Evolutionary conservation across 2,797 vertebrate genomes (phyloP).

Genomic region (Glossophaga mutica): DNA sequence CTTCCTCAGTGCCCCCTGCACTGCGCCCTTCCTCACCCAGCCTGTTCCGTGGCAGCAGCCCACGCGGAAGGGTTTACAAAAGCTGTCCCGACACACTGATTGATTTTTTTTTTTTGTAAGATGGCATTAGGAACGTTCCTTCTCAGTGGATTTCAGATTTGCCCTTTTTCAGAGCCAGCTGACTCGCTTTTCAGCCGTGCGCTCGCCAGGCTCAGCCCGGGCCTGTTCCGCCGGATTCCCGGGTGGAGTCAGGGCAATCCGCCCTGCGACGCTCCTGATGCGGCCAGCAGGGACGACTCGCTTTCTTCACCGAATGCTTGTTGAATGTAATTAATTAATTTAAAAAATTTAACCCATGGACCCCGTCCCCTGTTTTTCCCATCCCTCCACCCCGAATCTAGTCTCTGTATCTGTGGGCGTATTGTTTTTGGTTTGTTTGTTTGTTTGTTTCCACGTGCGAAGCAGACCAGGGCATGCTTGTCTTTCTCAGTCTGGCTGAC

Average conservation of each 20-base stretch:
- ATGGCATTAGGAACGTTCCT: neutral
- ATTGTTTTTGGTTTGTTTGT: neutral
- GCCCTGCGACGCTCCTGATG: neutral
- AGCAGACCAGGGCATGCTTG: neutral
- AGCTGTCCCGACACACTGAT: neutral
- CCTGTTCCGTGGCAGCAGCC: neutral
- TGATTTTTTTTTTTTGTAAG: neutral
- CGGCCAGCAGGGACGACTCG: neutral
- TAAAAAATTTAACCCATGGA: neutral
- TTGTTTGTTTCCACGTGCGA: neutral
- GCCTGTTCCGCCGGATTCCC: neutral
- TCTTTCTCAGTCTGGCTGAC: neutral
- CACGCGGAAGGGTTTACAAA: neutral
- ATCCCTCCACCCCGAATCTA: fast-evolving
- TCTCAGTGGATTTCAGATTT: neutral
- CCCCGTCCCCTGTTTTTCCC: neutral
- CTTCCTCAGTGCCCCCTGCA: too few relatives aligned
- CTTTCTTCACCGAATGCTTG: neutral
- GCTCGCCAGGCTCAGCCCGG: neutral
- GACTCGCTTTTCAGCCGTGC: neutral
- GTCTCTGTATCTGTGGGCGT: neutral
- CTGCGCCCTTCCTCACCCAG: too few relatives aligned
- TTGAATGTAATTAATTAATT: neutral
- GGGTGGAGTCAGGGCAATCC: neutral
- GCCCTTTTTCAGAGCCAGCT: neutral